phyloP scores from a whole-genome alignment of 2,797 vertebrate genomes.

The Nasua narica region DNA sequence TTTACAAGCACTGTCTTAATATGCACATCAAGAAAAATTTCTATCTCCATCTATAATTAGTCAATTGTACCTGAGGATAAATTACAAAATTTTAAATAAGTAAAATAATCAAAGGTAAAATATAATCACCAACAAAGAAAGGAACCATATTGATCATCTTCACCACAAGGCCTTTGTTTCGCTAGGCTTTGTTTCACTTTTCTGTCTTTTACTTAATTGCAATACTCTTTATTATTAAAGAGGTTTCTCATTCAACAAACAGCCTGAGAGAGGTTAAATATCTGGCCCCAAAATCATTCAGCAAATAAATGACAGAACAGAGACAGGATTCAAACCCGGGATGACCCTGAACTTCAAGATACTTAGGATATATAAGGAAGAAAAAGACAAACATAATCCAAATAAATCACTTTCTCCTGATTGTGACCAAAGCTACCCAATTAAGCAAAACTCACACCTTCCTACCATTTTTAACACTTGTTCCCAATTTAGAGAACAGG shows the following conservation, averaged over 20 bases:
- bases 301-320: background rate
- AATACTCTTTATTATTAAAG: background rate
- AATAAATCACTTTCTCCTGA: conserved; percentile 12
- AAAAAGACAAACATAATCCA: background rate
- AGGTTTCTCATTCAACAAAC: background rate
- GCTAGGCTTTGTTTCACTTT: background rate
- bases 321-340: background rate
- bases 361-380: background rate
- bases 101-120: conserved; percentile 36
- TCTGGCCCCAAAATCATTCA: background rate
- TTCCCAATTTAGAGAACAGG: conserved; percentile 1
- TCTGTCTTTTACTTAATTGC: background rate
- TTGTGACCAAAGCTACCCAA: background rate
- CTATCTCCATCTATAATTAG: conserved; percentile 1
- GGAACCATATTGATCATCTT: background rate
- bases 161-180: background rate
- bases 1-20: conserved; percentile 37
- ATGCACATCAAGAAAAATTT: conserved; percentile 38
- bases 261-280: background rate
- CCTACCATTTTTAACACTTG: conserved; percentile 27
- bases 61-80: conserved; percentile 5
- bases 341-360: background rate
- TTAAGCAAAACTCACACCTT: conserved; percentile 28
- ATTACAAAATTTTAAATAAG: conserved; percentile 38
- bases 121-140: conserved; percentile 34